These are phyloP conservation scores for Cryptoleucopteryx plumbea DNA, from an alignment of 2,113 vertebrate genomes.

Conservation along the genomic window DNA sequence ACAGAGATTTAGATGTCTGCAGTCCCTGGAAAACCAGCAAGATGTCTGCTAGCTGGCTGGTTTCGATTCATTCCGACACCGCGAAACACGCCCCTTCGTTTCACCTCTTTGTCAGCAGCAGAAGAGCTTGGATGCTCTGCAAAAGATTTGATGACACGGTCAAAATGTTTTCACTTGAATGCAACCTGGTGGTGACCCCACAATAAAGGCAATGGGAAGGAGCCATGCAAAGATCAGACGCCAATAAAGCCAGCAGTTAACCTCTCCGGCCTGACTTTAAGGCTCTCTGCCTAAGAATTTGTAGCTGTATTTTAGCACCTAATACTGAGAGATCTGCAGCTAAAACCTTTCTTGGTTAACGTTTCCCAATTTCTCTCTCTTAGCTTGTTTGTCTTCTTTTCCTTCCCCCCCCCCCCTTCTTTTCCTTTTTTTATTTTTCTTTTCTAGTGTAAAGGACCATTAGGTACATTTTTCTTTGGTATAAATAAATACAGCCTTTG, in stretches of 20 bases:
- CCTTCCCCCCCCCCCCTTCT: fast-evolving
- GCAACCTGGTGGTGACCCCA: conserved; percentile 30
- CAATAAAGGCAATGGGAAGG: conserved; percentile 12
- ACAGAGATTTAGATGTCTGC: conserved; percentile 31
- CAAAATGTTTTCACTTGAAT: conserved; percentile 55
- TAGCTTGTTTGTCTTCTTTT: not conserved
- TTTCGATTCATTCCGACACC: not conserved
- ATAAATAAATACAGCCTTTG: not conserved
- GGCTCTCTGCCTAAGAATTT: not conserved
- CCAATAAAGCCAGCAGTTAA: conserved; percentile 22
- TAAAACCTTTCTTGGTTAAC: not conserved
- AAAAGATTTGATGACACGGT: conserved; percentile 36
- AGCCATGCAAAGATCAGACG: not conserved
- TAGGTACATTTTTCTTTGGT: not conserved
- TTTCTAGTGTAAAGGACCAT: not conserved
- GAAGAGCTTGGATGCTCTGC: conserved; percentile 1
- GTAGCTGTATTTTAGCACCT: not conserved
- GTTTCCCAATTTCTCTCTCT: not conserved
- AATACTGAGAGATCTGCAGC: not conserved
- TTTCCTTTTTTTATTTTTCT: not conserved
- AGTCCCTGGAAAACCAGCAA: not conserved
- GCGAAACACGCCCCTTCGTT: conserved; percentile 7
- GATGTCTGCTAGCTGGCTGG: conserved; percentile 4
- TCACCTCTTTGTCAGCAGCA: conserved; percentile 18
- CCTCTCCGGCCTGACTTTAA: not conserved